Percentiles rank a stretch among this genome's conserved stretches.
Evolutionary conservation across 2,797 vertebrate species (phyloP).

Genomic region (Sebastes kiyomatsui): DNA sequence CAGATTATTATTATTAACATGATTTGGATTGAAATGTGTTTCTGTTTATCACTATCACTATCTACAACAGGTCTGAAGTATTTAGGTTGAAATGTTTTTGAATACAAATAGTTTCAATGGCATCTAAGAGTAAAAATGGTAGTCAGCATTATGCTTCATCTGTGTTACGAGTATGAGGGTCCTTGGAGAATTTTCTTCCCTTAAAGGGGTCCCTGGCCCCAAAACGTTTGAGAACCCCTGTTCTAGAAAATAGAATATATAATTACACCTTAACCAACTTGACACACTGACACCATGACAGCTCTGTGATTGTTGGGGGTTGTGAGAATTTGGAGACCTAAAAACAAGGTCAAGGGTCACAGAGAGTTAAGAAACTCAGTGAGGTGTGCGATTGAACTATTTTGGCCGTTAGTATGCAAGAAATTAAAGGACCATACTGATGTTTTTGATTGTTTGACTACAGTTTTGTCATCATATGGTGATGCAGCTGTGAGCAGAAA

Average conservation of each 20-base stretch:
- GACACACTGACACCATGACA: neutral
- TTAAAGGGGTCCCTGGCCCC: too few relatives aligned
- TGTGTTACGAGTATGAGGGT: too few relatives aligned
- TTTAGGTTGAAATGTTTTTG: too few relatives aligned
- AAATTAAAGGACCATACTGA: neutral
- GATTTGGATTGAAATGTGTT: too few relatives aligned
- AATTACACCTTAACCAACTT: neutral
- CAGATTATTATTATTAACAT: too few relatives aligned
- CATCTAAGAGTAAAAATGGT: too few relatives aligned
- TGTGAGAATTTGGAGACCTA: neutral
- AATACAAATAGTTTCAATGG: too few relatives aligned
- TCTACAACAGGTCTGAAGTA: too few relatives aligned
- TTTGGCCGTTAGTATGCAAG: neutral
- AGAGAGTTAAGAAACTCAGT: neutral
- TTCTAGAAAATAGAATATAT: neutral
- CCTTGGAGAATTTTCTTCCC: too few relatives aligned
- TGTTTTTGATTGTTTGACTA: neutral
- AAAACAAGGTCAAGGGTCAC: neutral
- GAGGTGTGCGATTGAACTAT: fast-evolving
- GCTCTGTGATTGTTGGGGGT: neutral
- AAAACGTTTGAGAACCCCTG: too few relatives aligned
- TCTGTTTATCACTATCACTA: too few relatives aligned
- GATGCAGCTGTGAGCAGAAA: neutral
- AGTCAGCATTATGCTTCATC: too few relatives aligned
- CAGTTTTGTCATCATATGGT: neutral